Conservation (phyloP, 2,888 invertebrate genomes). For the Machimus atricapillus region DNA sequence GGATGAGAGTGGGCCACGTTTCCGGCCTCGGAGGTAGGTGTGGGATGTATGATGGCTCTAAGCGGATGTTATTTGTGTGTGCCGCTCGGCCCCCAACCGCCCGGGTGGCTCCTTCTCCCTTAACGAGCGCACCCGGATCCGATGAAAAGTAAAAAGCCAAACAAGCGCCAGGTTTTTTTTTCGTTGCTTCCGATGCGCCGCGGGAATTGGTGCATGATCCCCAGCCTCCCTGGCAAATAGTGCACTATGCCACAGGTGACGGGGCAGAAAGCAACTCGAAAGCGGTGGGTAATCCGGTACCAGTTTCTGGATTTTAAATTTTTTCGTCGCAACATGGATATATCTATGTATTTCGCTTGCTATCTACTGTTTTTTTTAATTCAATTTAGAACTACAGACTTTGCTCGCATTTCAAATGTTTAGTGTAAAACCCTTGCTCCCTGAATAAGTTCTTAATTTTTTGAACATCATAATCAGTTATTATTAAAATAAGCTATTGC, state of each 20-base stretch:
- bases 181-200: not conserved
- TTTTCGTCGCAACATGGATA: not conserved
- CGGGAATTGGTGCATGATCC: not conserved
- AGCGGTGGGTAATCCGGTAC: not conserved
- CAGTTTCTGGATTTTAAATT: not conserved
- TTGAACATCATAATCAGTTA: no score
- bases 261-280: not conserved
- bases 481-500: no score
- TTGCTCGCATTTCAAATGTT: not conserved
- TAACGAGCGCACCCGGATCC: not conserved
- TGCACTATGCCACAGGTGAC: not conserved
- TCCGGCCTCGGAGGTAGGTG: not conserved
- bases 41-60: not conserved
- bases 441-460: no score
- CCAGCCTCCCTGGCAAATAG: not conserved
- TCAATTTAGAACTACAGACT: not conserved
- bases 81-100: not conserved
- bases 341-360: not conserved
- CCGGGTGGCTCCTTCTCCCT: not conserved
- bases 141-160: not conserved
- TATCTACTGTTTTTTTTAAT: not conserved
- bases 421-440: no score
- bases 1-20: not conserved
- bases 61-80: slow-evolving; percentile 13
- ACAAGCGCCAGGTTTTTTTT: not conserved